Base-by-base conservation (phyloP, 2,888 invertebrate genomes). In the Spilosoma lubricipeda region DNA sequence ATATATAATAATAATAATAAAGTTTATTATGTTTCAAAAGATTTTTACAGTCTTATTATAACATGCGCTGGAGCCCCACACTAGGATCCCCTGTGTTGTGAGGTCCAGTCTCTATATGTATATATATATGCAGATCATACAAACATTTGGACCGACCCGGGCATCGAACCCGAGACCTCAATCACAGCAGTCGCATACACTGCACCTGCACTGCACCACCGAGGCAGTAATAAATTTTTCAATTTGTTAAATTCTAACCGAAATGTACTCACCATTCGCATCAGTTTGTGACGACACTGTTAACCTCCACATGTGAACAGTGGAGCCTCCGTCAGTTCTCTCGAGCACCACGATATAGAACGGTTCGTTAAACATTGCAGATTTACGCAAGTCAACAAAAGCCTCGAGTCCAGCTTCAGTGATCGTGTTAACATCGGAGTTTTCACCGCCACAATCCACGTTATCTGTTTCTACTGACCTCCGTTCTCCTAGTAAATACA, bases 251-350 rank as follows among this genome's bases (percentile, higher is more conserved):
- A 4, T 36, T 56, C 56, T n/a, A 18, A 33, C 20, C 64, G 33
- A 64, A 64, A 64, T 66, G 36, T n/a, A 33, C 64, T 80, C 76
- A 95, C 95, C 95, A 70, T 87, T 85, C 42, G 93, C 89, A 85
- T 95, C 94, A 23, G 91, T 91, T 83, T 98, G 97, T 0, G 99
- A 99, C 0, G 99, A 98, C 76, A 99, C 99, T 0, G 98, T 97
- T 59, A 99, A 96, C 84, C 98, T 97, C 99, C 99, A 99, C 98
- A 99, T 99, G 89, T 99, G 99, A 23, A 99, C 97, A 0, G 98
- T 98, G 63, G 98, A 98, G 2, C 98, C 98, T 23, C 97, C 97
- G 70, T 97, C 96, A 0, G 98, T 98, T 87, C 98, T 97, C 92
- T 99, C 99, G 45, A 99, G 93, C 65, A 99, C 98, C 0, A 99